Evolutionary conservation across 2,113 vertebrate genomes (phyloP), one percentile per base, ranked within the genome.

Genomic region (Hymenochirus boettgeri): DNA sequence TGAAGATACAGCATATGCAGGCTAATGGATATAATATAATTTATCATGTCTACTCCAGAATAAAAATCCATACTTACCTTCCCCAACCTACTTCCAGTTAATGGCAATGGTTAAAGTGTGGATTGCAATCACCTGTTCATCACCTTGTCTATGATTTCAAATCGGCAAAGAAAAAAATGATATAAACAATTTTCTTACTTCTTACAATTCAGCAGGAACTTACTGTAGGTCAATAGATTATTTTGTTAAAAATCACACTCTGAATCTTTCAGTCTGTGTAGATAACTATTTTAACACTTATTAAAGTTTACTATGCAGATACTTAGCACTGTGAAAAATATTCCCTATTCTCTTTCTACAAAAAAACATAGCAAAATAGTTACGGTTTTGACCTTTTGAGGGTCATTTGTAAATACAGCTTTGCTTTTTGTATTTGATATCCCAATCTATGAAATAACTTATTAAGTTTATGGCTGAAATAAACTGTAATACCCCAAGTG

Each of bases 381-480:
- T 71, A 52, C 74, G 72, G 69, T 71, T 42, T 31, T 26, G 63
- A 80, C 74, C 77, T 85, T 78, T 73, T 79, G 75, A 62, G 81
- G 79, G 81, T 83, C 74, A 51, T 76, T 81, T 83, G 77, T 83
- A 81, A 77, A 69, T 70, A 48, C 12, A 62, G 76, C 72, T 77
- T n/a, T 72, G 72, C 78, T 64, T 74, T 74, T 81, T 58, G 71
- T 79, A 61, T 10, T 60, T 78, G 64, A 61, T 69, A 69, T 77
- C 73, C 51, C 72, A 65, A 76, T 72, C 65, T 57, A 65, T 18
- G 4, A 77, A 74, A 77, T 79, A 71, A 80, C 75, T 81, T 82
- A 86, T 86, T 82, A 84, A 71, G 74, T 85, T 80, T 81, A 85
- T 83, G 83, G 29, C 76, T 86, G 79, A 73, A 81, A n/a, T n/a